Base-by-base conservation (phyloP, 2,113 vertebrate genomes). In the Caracal caracal region DNA sequence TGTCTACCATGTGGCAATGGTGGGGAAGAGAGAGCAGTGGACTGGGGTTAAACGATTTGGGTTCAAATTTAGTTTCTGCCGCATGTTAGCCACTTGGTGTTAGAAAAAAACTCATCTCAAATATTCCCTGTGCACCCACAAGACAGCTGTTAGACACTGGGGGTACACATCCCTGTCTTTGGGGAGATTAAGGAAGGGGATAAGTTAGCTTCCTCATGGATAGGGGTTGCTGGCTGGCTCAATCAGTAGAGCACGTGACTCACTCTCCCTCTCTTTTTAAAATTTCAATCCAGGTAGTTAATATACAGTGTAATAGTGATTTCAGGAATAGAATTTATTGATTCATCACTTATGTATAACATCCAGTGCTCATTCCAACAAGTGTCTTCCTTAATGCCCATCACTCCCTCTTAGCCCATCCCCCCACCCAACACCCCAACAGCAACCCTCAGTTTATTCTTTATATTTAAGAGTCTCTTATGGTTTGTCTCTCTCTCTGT, bases 1-100 rank as follows among this genome's bases (percentile, higher is more conserved):
- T 13, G 51, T 20, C 35, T 3, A 10, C 7, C 16, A 0, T 35
- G 7, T 30, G 16, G 24, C 16, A 80, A 26, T 0, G 0, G 17
- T n/a, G 10, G 24, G 61, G 51, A 40, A 40, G 33, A 61, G 61
- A 49, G 30, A 65, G 16, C 6, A 3, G 43, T 3, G 35, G 61
- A 16, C 35, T 33, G 2, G 11, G 66, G 53, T 73, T 37, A 40
- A 78, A 93, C 59, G 59, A 51, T 16, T 20, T 33, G 53, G 56
- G 37, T 43, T 88, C 59, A 65, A 13, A 66, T 91, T 79, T 80
- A 17, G 43, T 53, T 88, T 83, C 92, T 90, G 70, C 63, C 0
- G 1, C 5, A 8, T 33, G 30, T 59, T 16, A 71, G 59, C 51
- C 1, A 0, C 76, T n/a, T 0, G 5, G 28, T n/a, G 35, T 56